Percentiles rank a stretch among this genome's conserved stretches.
phyloP scores from a whole-genome alignment of 30 jellyfish, hydroid and myxozoan genomes.

The Aurelia sp. region DNA sequence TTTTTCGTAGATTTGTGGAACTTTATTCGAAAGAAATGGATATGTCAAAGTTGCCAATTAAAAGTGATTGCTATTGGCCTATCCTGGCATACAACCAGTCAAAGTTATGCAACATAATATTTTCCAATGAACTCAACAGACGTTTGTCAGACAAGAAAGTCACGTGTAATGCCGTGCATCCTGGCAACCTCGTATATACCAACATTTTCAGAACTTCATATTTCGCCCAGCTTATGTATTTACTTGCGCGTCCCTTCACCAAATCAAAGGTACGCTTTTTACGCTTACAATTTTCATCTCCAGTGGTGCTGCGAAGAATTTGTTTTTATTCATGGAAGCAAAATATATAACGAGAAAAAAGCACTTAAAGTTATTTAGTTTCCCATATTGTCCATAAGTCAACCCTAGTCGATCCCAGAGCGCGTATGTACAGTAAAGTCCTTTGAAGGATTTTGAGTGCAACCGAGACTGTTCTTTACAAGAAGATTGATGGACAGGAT shows the following conservation, averaged over 20 bases:
- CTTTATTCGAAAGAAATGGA: conserved; percentile 49
- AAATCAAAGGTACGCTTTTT: conserved; percentile 84
- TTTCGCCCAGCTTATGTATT: conserved; percentile 28
- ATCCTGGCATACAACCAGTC: conserved; percentile 96
- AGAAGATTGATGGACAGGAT: too few species aligned
- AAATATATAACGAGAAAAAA: too few species aligned
- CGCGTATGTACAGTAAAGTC: too few species aligned
- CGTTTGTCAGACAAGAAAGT: conserved; percentile 81
- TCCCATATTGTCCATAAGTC: too few species aligned
- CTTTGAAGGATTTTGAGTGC: too few species aligned
- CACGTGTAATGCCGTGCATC: conserved; percentile 92
- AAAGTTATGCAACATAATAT: conserved; percentile 88
- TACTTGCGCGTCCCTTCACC: conserved; percentile 85
- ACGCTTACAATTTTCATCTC: neutral
- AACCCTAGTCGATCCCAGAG: too few species aligned
- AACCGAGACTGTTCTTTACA: too few species aligned
- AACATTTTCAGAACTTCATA: conserved; percentile 63
- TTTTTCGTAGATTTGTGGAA: conserved; percentile 60
- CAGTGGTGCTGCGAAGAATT: too few species aligned
- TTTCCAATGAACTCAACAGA: conserved; percentile 82
- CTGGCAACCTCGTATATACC: conserved; percentile 88
- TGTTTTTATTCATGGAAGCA: too few species aligned
- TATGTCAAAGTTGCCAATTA: conserved; percentile 74
- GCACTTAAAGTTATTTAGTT: too few species aligned
- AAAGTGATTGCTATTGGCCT: conserved; percentile 68